phyloP scores from a whole-genome alignment of 2,888 invertebrate species.

The Latheticus oryzae region DNA sequence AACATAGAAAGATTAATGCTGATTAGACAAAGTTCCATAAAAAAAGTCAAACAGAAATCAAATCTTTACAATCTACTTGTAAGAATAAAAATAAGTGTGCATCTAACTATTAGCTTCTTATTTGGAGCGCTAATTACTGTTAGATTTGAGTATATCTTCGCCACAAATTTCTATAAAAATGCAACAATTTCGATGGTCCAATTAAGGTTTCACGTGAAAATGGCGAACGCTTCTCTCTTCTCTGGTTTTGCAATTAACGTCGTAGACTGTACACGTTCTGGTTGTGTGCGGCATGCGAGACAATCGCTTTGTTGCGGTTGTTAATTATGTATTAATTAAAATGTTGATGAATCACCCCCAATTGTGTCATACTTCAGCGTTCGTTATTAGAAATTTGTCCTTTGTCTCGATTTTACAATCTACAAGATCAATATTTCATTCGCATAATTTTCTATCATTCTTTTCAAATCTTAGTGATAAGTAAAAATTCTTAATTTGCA shows the following conservation, averaged over 20 bases:
- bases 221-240: conserved; percentile 35
- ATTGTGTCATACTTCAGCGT: conserved; percentile 60
- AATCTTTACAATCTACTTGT: no score
- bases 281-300: conserved; percentile 48
- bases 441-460: no score
- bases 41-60: no score
- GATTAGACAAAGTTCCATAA: conserved; percentile 3
- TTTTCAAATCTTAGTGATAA: no score
- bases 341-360: conserved; percentile 63
- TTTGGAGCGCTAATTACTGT: conserved; percentile 8
- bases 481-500: no score
- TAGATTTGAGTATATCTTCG: conserved; percentile 7
- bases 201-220: conserved; percentile 43
- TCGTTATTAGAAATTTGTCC: conserved; percentile 62
- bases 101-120: background rate
- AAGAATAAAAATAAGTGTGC: background rate
- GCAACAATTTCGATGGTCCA: conserved; percentile 42
- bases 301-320: conserved; percentile 63
- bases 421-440: no score
- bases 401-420: conserved; percentile 53
- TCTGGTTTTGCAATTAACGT: conserved; percentile 43
- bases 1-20: conserved; percentile 8
- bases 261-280: conserved; percentile 34
- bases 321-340: conserved; percentile 65
- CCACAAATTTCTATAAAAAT: conserved; percentile 33